A percentile compares a stretch with the other conserved stretches of the same genome.
These are phyloP conservation scores for Chaenocephalus aceratus DNA, from an alignment of 2,113 vertebrate genomes.

Conservation along the genomic window DNA sequence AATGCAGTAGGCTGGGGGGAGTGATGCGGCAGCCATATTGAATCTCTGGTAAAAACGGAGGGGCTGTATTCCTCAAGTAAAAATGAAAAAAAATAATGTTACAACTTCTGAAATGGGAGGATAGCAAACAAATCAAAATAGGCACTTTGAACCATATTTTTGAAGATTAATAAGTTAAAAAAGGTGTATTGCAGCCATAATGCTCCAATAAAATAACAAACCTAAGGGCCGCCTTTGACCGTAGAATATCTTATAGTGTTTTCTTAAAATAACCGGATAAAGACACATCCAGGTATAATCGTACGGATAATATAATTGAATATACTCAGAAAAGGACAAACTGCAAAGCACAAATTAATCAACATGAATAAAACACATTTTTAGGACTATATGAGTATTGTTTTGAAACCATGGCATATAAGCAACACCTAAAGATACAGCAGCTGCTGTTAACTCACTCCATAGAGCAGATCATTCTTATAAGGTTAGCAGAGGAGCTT, in stretches of 20 bases:
- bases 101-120: background rate
- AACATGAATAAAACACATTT: conserved; percentile 2
- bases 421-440: background rate
- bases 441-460: background rate
- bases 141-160: background rate
- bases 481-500: conserved; percentile 15
- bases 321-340: background rate
- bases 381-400: conserved; percentile 1
- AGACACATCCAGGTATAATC: background rate
- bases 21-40: conserved; percentile 56
- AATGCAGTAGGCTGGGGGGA: conserved; percentile 66
- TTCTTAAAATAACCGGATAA: background rate
- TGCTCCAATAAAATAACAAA: background rate
- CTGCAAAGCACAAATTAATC: conserved; percentile 1
- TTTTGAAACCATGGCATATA: conserved; percentile 5
- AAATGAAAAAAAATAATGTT: background rate
- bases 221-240: background rate
- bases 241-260: background rate
- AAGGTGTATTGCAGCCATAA: background rate
- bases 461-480: conserved; percentile 6
- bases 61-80: background rate
- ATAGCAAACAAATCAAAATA: too few species aligned
- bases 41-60: conserved; percentile 54
- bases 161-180: background rate
- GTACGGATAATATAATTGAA: background rate